Evolutionary conservation across 2,888 invertebrate species (phyloP).

Genomic region (Caenorhabditis japonica): DNA sequence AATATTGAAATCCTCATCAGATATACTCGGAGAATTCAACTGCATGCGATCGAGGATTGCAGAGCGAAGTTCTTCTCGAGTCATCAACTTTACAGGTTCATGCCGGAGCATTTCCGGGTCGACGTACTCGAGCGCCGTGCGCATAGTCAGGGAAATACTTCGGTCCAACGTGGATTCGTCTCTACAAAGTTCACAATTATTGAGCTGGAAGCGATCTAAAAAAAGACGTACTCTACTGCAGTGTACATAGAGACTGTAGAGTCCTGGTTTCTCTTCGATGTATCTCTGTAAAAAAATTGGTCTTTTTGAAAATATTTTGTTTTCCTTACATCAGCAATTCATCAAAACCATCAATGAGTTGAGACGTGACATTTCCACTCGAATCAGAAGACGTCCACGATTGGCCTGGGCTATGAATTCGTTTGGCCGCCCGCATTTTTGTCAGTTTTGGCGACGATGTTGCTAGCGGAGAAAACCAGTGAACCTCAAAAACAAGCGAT

Average conservation of each 20-base stretch:
- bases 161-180: neutral
- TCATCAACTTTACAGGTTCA: neutral
- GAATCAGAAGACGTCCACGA: slow-evolving; percentile 26
- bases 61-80: slow-evolving; percentile 8
- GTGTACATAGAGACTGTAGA: slow-evolving; percentile 9
- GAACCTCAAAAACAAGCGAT: neutral
- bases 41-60: slow-evolving; percentile 4
- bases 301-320: neutral
- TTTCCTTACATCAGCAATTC: slow-evolving; percentile 26
- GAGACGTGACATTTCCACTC: slow-evolving; percentile 20
- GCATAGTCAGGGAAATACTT: neutral
- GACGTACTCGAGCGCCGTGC: slow-evolving; percentile 25
- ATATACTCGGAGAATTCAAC: neutral
- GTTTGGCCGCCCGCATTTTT: slow-evolving; percentile 13
- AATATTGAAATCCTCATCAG: slow-evolving; percentile 6
- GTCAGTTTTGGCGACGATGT: slow-evolving; percentile 36
- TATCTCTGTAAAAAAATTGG: slow-evolving; percentile 1
- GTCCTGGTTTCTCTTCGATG: neutral
- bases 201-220: too few species aligned
- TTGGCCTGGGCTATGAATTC: neutral
- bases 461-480: slow-evolving; percentile 26
- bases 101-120: slow-evolving; percentile 2
- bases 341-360: slow-evolving; percentile 18
- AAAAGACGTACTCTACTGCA: slow-evolving; percentile 23
- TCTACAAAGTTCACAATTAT: too few species aligned